Percentiles rank a stretch among this genome's conserved stretches.
Evolutionary conservation across 2,888 invertebrate species (phyloP).

Genomic region (Gymnosoma rotundatum): DNA sequence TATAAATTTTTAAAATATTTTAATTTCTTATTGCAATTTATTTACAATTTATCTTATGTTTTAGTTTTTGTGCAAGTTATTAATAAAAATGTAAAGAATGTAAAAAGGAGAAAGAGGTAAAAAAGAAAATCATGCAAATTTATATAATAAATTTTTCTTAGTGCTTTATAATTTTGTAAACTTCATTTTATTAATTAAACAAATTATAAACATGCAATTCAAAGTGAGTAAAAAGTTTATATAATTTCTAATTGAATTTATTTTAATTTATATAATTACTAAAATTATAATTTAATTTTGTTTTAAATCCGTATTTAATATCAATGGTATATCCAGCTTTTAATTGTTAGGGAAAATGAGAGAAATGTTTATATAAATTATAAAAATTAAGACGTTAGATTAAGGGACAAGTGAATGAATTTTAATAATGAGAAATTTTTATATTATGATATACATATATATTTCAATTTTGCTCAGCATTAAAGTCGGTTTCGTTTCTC

Average conservation of each 20-base stretch:
- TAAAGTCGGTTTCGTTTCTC: too few relatives aligned
- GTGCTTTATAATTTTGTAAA: slow-evolving; percentile 39
- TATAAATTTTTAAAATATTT: too few relatives aligned
- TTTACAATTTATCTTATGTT: too few relatives aligned
- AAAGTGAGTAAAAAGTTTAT: slow-evolving; percentile 3
- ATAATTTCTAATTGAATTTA: not conserved
- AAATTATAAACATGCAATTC: slow-evolving; percentile 47
- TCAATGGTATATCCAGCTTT: slow-evolving; percentile 68
- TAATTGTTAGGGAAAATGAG: slow-evolving; percentile 11
- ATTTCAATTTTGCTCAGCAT: too few relatives aligned
- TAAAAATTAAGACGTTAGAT: not conserved
- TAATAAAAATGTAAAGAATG: too few relatives aligned
- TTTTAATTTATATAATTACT: not conserved
- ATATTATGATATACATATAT: too few relatives aligned
- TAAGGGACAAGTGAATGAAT: not conserved
- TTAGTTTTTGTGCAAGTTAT: too few relatives aligned
- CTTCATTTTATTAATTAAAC: not conserved
- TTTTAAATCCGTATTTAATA: slow-evolving; percentile 39
- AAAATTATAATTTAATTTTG: slow-evolving; percentile 31
- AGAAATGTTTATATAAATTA: slow-evolving; percentile 1
- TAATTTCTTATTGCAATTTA: too few relatives aligned
- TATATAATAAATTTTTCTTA: slow-evolving; percentile 9
- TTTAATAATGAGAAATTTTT: not conserved
- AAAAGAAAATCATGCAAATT: slow-evolving; percentile 58
- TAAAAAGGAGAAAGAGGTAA: not conserved